Conservation (phyloP, 2,888 invertebrate genomes). For the Fragum whitleyi region DNA sequence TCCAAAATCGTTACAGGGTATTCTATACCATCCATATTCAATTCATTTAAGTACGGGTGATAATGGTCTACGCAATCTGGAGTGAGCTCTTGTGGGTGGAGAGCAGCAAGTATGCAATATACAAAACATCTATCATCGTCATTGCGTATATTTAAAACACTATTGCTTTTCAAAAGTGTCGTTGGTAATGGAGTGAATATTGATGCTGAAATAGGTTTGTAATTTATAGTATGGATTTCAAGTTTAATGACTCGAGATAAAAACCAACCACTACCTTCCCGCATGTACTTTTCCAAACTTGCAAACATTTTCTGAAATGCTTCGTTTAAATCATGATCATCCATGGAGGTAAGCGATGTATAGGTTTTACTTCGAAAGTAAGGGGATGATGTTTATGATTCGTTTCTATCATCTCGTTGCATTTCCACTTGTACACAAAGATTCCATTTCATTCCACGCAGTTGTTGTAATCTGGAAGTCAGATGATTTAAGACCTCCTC, state of each 20-base stretch:
- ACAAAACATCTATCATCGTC: constrained; percentile 47
- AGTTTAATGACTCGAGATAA: constrained; percentile 36
- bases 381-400: constrained; percentile 4
- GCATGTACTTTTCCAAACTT: constrained; percentile 42
- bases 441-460: constrained; percentile 46
- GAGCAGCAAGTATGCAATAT: constrained; percentile 29
- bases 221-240: constrained; percentile 45
- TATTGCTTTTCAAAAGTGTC: constrained; percentile 19
- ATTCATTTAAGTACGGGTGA: constrained; percentile 8
- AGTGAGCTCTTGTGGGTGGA: not conserved
- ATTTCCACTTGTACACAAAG: constrained; percentile 54
- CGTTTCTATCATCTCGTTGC: constrained; percentile 39
- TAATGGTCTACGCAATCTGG: constrained; percentile 1
- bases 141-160: constrained; percentile 41
- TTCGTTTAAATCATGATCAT: constrained; percentile 43
- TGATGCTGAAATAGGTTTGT: constrained; percentile 39
- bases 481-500: constrained; percentile 20
- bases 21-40: constrained; percentile 19
- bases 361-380: constrained; percentile 48
- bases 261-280: constrained; percentile 42
- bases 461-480: not conserved
- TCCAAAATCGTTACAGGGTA: constrained; percentile 23
- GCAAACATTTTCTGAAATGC: constrained; percentile 44
- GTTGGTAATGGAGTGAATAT: constrained; percentile 37
- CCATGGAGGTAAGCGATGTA: not conserved